A percentile compares a stretch with the other conserved stretches of the same genome.
phyloP scores from a whole-genome alignment of 2,888 invertebrate species.

The Hypena proboscidalis region DNA sequence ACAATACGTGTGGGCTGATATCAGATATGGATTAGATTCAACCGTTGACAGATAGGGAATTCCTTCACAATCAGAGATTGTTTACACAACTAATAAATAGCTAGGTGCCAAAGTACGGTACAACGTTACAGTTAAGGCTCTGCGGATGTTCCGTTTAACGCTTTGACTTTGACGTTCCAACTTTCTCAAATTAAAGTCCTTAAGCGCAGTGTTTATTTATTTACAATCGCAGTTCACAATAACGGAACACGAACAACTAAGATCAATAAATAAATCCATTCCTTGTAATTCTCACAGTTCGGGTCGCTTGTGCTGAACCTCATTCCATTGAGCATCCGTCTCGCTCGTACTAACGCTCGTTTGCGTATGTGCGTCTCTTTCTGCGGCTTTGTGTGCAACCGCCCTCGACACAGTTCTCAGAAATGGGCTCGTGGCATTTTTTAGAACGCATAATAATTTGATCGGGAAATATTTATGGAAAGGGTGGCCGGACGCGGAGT shows the following conservation, averaged over 20 bases:
- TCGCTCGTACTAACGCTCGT: slow-evolving; percentile 46
- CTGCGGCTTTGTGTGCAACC: slow-evolving; percentile 75
- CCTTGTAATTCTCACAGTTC: slow-evolving; percentile 82
- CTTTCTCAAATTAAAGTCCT: slow-evolving; percentile 55
- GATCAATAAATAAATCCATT: slow-evolving; percentile 83
- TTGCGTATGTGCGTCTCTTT: slow-evolving; percentile 55
- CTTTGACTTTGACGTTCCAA: slow-evolving; percentile 40
- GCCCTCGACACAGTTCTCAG: slow-evolving; percentile 77
- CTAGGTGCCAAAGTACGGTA: slow-evolving; percentile 12
- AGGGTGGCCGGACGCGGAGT: slow-evolving; percentile 76
- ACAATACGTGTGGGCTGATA: no score
- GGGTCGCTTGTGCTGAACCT: slow-evolving; percentile 71
- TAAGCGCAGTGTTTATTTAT: slow-evolving; percentile 60
- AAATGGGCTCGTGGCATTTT: slow-evolving; percentile 81
- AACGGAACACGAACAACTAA: slow-evolving; percentile 79
- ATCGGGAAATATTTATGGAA: slow-evolving; percentile 85
- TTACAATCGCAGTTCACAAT: slow-evolving; percentile 64
- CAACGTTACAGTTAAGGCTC: slow-evolving; percentile 37
- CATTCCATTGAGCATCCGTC: slow-evolving; percentile 75
- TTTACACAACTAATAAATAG: slow-evolving; percentile 11
- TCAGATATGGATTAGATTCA: not conserved
- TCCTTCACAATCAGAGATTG: not conserved
- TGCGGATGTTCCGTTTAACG: slow-evolving; percentile 59
- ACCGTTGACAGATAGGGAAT: not conserved
- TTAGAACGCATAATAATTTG: slow-evolving; percentile 83